Conservation (phyloP, 2,113 vertebrate species). For the Panurus biarmicus region DNA sequence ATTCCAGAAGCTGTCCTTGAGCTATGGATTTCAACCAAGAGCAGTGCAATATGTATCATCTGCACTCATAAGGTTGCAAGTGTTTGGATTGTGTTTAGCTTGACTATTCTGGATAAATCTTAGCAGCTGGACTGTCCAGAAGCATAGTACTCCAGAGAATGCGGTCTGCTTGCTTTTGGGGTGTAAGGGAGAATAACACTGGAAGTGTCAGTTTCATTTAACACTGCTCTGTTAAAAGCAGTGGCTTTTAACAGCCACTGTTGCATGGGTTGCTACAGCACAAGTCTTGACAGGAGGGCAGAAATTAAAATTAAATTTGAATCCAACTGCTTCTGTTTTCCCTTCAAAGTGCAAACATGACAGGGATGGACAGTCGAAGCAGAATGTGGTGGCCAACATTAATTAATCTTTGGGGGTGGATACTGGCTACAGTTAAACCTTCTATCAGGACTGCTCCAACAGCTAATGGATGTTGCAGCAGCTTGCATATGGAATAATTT, state of each 20-base stretch:
- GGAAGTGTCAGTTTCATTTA: not conserved
- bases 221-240: not conserved
- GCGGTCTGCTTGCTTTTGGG: not conserved
- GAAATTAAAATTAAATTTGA: not conserved
- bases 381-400: not conserved
- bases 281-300: not conserved
- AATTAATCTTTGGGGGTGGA: not conserved
- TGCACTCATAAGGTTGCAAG: not conserved
- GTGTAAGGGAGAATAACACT: too few relatives aligned
- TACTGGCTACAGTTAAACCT: not conserved
- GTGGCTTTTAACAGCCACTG: too few relatives aligned
- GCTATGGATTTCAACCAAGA: not conserved
- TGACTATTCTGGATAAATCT: not conserved
- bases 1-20: not conserved
- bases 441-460: not conserved
- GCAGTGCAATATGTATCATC: not conserved
- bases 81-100: not conserved
- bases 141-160: not conserved
- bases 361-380: not conserved
- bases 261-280: not conserved
- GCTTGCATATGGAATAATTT: not conserved
- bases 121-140: not conserved
- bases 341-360: not conserved
- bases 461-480: not conserved
- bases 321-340: not conserved